These are phyloP conservation scores for Athalia circularis DNA, from an alignment of 2,888 invertebrate species.

Conservation along the genomic window DNA sequence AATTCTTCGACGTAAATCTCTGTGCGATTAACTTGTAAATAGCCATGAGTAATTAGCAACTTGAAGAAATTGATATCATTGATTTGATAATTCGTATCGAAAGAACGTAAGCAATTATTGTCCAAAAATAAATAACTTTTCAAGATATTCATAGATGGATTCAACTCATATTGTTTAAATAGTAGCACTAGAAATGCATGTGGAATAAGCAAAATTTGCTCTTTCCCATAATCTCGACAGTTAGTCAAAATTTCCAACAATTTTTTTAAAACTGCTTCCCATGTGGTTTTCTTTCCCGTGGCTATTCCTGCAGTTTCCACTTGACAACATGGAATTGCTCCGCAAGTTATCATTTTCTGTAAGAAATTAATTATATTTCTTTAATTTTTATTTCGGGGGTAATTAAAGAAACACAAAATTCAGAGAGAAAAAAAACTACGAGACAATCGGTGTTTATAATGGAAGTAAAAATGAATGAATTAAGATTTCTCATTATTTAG, in stretches of 20 bases:
- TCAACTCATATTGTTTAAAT: slow-evolving; percentile 42
- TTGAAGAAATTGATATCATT: slow-evolving; percentile 60
- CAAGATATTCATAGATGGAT: slow-evolving; percentile 51
- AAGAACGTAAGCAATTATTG: slow-evolving; percentile 51
- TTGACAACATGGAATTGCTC: neutral
- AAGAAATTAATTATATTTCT: slow-evolving; percentile 10
- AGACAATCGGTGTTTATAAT: neutral
- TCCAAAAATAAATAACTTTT: slow-evolving; percentile 53
- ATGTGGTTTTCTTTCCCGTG: slow-evolving; percentile 51
- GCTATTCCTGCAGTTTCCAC: slow-evolving; percentile 13
- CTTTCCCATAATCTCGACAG: slow-evolving; percentile 58
- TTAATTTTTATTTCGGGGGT: neutral
- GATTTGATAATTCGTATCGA: slow-evolving; percentile 52
- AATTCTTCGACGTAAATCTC: slow-evolving; percentile 55
- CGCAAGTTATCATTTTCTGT: slow-evolving; percentile 59
- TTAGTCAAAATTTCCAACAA: slow-evolving; percentile 56
- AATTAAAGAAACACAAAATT: neutral
- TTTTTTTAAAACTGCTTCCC: slow-evolving; percentile 49
- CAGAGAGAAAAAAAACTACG: neutral
- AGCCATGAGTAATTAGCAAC: slow-evolving; percentile 62
- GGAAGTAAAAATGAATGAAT: slow-evolving; percentile 15
- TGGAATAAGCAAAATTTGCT: slow-evolving; percentile 61
- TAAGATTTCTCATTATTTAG: neutral
- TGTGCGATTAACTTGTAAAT: slow-evolving; percentile 59
- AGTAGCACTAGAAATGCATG: slow-evolving; percentile 62